Base-by-base conservation (phyloP, 2,888 invertebrate genomes). In the Herminia tarsipennalis region DNA sequence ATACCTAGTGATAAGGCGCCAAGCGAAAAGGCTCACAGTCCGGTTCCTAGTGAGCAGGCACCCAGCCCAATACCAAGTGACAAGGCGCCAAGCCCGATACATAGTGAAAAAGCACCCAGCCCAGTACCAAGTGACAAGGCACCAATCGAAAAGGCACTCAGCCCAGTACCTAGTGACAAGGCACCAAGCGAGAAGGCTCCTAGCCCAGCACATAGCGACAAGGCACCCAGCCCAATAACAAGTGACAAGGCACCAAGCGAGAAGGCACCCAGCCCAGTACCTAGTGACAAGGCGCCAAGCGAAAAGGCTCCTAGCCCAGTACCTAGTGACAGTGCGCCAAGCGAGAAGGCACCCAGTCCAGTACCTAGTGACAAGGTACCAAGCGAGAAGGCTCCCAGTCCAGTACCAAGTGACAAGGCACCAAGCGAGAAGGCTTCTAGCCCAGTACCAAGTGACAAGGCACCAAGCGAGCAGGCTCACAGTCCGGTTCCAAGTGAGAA, bases 81-180 rank as follows among this genome's bases (percentile, higher is more conserved):
- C 71, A 73, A 66, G 63, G 62, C 30, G 46, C 2, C 22, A 1
- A 40, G 22, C 8, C 22, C 14, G 1, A 2, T n/a, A 1, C 24
- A 22, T 0, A 22, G 37, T 10, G 35, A 56, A 8, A 54, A 70
- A 37, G 18, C 39, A 27, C 38, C 45, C 6, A 70, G 65, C 39
- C 56, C 56, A 17, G 58, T 58, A 33, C 41, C 50, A 21, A 64
- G 56, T 2, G 22, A 45, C 2, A 30, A 30, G 9, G 27, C 13
- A 12, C 30, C 34, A 1, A 8, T 22, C 6, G 32, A 22, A 4
- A 32, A 40, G 24, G 24, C n/a, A 9, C 22, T 14, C 1, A 60
- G 54, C 29, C 39, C 28, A 5, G 9, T 28, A 3, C 2, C 28
- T 0, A 46, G 10, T 3, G 47, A 56, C 0, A 55, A 50, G 20